These are phyloP conservation scores for Drosophila mauritiana DNA, from an alignment of 1,140 invertebrate species.

Conservation along the genomic window DNA sequence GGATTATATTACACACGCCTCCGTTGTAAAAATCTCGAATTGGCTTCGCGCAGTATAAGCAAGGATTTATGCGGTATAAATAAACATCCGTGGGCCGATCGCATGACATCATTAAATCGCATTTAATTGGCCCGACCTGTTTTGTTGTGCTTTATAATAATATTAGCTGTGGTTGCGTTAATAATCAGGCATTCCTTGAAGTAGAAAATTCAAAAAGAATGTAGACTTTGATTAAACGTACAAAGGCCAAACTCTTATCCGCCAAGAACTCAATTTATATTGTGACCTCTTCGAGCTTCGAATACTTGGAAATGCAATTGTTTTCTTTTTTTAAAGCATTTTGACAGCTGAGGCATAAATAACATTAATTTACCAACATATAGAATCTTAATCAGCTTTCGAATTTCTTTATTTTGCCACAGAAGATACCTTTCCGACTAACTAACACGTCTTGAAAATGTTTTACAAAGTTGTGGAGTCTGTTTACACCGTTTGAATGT, in stretches of 20 bases:
- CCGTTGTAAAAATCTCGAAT: slow-evolving; percentile 23
- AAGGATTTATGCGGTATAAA: slow-evolving; percentile 27
- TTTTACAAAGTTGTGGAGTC: slow-evolving; percentile 1
- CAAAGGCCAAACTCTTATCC: too few relatives aligned
- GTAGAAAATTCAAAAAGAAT: neutral
- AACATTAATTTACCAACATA: neutral
- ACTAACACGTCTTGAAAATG: slow-evolving; percentile 5
- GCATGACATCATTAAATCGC: slow-evolving; percentile 14
- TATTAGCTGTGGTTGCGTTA: neutral
- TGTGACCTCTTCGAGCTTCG: too few relatives aligned
- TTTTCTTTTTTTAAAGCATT: too few relatives aligned
- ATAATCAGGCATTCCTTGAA: too few relatives aligned
- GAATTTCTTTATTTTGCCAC: neutral
- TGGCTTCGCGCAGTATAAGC: slow-evolving; percentile 9
- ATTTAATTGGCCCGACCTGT: slow-evolving; percentile 7
- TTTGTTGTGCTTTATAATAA: neutral
- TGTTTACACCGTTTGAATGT: slow-evolving; percentile 28
- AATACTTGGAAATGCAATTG: too few relatives aligned
- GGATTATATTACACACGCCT: slow-evolving; percentile 31
- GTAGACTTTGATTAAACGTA: too few relatives aligned
- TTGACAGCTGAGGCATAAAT: too few relatives aligned
- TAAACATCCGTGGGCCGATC: slow-evolving; percentile 10
- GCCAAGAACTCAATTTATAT: too few relatives aligned
- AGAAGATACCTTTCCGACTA: slow-evolving; percentile 12
- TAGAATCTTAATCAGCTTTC: neutral